phyloP scores from a whole-genome alignment of 2,797 vertebrate species.

The Rhincodon typus region DNA sequence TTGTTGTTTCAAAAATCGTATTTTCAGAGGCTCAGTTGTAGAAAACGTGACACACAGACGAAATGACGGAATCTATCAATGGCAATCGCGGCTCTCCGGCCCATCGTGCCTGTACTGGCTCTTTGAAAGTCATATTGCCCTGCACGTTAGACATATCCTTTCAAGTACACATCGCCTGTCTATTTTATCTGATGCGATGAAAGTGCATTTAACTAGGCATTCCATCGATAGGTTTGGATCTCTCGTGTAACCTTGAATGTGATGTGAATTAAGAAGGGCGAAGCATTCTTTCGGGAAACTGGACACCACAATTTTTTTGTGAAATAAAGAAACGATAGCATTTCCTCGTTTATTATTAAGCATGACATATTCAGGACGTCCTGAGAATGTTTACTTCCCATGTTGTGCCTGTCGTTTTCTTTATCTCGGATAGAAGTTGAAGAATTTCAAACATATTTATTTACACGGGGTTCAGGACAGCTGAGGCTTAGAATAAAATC shows the following conservation, averaged over 20 bases:
- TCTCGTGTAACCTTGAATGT: not conserved
- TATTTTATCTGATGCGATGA: not conserved
- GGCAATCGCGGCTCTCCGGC: not conserved
- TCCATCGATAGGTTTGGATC: not conserved
- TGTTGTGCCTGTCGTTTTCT: no score
- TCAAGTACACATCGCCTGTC: not conserved
- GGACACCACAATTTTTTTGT: not conserved
- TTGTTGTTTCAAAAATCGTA: no score
- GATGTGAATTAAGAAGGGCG: not conserved
- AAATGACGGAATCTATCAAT: no score
- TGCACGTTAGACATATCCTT: no score
- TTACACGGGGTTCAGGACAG: not conserved
- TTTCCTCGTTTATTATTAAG: not conserved
- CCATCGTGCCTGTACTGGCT: not conserved
- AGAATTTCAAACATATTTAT: constrained; percentile 7
- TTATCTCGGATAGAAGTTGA: not conserved
- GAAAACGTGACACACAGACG: not conserved
- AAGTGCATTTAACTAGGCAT: not conserved
- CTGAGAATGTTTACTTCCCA: not conserved
- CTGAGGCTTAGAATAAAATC: not conserved
- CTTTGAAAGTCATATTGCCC: not conserved
- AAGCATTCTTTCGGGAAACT: not conserved
- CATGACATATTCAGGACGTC: not conserved
- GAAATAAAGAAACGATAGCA: not conserved
- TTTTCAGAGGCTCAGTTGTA: not conserved